These are phyloP conservation scores for Scomber japonicus DNA, from an alignment of 2,113 vertebrate species.

Conservation along the genomic window DNA sequence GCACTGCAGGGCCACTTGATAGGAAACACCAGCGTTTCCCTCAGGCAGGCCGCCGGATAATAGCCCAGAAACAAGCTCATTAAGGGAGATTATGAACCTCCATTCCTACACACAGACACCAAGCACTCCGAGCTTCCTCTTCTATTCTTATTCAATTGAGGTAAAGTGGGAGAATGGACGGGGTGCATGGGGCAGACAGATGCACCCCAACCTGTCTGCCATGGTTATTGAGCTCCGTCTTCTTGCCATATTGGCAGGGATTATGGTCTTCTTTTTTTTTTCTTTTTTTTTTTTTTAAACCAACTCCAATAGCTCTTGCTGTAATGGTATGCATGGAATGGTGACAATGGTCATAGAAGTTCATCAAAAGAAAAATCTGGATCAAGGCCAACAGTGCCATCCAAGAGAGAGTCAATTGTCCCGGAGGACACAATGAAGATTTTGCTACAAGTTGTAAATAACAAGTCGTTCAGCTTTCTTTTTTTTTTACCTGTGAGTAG, in stretches of 20 bases:
- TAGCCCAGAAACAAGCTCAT: slow-evolving; percentile 85
- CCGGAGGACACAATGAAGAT: slow-evolving; percentile 30
- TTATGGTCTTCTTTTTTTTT: slow-evolving; percentile 61
- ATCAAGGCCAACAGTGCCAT: slow-evolving; percentile 40
- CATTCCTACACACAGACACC: slow-evolving; percentile 80
- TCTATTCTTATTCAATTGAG: slow-evolving; percentile 78
- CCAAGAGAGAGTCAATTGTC: slow-evolving; percentile 49
- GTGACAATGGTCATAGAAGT: slow-evolving; percentile 66
- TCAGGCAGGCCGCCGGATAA: slow-evolving; percentile 78
- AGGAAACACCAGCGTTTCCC: slow-evolving; percentile 81
- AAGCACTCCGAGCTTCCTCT: slow-evolving; percentile 77
- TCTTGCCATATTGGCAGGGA: slow-evolving; percentile 74
- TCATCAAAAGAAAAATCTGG: slow-evolving; percentile 71
- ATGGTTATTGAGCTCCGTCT: slow-evolving; percentile 67
- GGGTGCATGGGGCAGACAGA: slow-evolving; percentile 77
- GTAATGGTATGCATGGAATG: slow-evolving; percentile 74
- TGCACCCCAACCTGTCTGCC: slow-evolving; percentile 79
- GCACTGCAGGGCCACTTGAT: slow-evolving; percentile 80
- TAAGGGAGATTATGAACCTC: slow-evolving; percentile 84
- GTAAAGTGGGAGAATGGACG: slow-evolving; percentile 79
- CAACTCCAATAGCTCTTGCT: slow-evolving; percentile 55
- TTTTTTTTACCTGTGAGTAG: slow-evolving; percentile 20
- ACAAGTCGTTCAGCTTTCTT: slow-evolving; percentile 3
- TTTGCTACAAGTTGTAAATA: slow-evolving; percentile 59
- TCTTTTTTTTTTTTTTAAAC: slow-evolving; percentile 37